Percentiles rank a stretch among this genome's conserved stretches.
Conservation (phyloP, 2,113 vertebrate genomes). For the Psophia crepitans region DNA sequence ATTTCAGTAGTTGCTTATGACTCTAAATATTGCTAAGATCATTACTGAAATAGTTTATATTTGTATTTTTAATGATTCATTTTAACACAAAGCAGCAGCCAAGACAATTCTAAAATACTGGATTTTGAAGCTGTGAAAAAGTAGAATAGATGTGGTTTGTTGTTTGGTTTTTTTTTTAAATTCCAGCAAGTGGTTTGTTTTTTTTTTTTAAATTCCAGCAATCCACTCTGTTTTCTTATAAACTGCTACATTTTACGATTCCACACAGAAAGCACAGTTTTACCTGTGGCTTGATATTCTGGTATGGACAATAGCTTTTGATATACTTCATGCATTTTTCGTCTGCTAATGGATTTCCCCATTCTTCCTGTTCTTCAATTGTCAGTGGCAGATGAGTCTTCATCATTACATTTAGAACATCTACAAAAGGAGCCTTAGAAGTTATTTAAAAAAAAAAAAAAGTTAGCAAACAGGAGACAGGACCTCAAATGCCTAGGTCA, state of each 20-base stretch:
- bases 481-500: neutral
- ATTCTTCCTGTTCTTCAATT: conserved; percentile 92
- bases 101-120: neutral
- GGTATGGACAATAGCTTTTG: conserved; percentile 89
- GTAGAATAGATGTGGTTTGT: neutral
- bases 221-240: neutral
- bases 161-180: neutral
- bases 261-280: neutral
- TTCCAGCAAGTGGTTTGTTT: neutral
- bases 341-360: conserved; percentile 87
- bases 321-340: conserved; percentile 78
- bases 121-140: neutral
- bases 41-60: neutral
- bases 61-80: neutral
- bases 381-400: conserved; percentile 86
- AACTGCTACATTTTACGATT: neutral
- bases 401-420: conserved; percentile 91
- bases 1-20: neutral
- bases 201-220: neutral
- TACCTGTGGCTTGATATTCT: conserved; percentile 94
- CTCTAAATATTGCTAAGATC: neutral
- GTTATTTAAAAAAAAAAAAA: neutral
- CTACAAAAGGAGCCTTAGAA: conserved; percentile 90
- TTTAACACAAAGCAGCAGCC: neutral
- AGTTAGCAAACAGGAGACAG: neutral